phyloP scores from a whole-genome alignment of 1,140 invertebrate species.

The Glossosoma conforme region DNA sequence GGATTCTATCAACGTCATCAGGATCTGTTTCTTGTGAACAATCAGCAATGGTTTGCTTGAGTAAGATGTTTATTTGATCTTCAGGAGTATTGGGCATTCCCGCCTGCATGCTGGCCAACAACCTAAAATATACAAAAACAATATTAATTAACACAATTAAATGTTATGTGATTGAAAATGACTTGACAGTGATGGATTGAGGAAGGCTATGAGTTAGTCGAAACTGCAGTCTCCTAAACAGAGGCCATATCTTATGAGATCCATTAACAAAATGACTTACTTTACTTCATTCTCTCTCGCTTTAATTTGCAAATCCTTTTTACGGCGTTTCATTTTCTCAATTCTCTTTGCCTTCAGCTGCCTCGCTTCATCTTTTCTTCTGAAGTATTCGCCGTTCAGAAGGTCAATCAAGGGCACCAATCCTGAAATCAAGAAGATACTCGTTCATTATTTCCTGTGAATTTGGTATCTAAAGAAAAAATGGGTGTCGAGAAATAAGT shows the following conservation, averaged over 20 bases:
- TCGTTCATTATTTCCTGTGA: too few species aligned
- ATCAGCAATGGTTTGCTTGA: slow-evolving; percentile 35
- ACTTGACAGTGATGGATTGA: too few species aligned
- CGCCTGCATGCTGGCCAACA: slow-evolving; percentile 38
- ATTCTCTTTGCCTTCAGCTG: slow-evolving; percentile 43
- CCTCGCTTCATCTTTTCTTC: slow-evolving; percentile 43
- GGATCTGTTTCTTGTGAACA: slow-evolving; percentile 33
- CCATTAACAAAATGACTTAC: slow-evolving; percentile 7
- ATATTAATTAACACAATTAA: slow-evolving; percentile 4
- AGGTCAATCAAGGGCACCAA: slow-evolving; percentile 51
- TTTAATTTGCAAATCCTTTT: slow-evolving; percentile 9
- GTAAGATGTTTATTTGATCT: slow-evolving; percentile 40
- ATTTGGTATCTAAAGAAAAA: too few species aligned
- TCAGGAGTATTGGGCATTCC: slow-evolving; percentile 44
- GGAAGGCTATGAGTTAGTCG: too few species aligned
- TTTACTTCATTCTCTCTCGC: slow-evolving; percentile 21
- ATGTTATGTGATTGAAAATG: not conserved
- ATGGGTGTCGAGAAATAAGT: too few species aligned
- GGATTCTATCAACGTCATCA: slow-evolving; percentile 39
- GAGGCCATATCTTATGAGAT: too few species aligned
- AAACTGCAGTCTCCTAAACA: too few species aligned
- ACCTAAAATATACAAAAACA: slow-evolving; percentile 30
- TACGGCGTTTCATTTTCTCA: slow-evolving; percentile 35
- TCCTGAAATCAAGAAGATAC: slow-evolving; percentile 34
- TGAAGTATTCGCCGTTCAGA: slow-evolving; percentile 50